Evolutionary conservation across 2,113 vertebrate species (phyloP), one percentile per base, ranked within the genome.

Genomic region (Cyphomyrus discorhynchus): DNA sequence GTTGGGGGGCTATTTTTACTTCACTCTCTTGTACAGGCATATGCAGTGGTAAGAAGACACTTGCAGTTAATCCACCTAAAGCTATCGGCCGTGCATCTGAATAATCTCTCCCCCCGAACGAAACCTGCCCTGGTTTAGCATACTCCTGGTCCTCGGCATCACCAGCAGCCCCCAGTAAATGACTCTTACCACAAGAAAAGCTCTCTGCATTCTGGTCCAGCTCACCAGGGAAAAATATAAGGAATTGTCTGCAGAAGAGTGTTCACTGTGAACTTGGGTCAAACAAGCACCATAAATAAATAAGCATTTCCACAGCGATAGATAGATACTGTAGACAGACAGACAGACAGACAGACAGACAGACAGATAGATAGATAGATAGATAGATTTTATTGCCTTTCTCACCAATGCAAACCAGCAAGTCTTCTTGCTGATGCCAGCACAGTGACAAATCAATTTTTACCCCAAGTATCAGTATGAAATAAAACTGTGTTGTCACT

Each of bases 31-130:
- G 52, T 15, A 52, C 52, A 31, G 84, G 84, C 35, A 62, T 62
- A 88, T 62, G 86, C 86, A 62, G 46, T 62, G 53, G 53, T 66
- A 88, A 88, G 86, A 62, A 62, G 86, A 62, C 86, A 87, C 85
- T 52, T 87, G 85, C 49, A 50, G 42, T 47, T 86, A 86, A 86
- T 50, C 47, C 50, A 53, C 27, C 85, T 53, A 53, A 52, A 87
- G 47, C 85, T 53, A 87, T 13, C 27, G 4, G 35, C n/a, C 27
- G 50, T 52, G 85, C 50, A 39, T 87, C 10, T 56, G 85, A 87
- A 35, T 53, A 87, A 56, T 87, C 47, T 87, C 8, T 27, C 5
- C n/a, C 11, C 31, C 50, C 17, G 19, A 35, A 87, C 1, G 5
- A 87, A 19, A 50, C 8, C 27, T 5, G 3, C 13, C 80, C 8